These are phyloP conservation scores for Psilopsiagon aymara DNA, from an alignment of 2,113 vertebrate species.

Conservation along the genomic window DNA sequence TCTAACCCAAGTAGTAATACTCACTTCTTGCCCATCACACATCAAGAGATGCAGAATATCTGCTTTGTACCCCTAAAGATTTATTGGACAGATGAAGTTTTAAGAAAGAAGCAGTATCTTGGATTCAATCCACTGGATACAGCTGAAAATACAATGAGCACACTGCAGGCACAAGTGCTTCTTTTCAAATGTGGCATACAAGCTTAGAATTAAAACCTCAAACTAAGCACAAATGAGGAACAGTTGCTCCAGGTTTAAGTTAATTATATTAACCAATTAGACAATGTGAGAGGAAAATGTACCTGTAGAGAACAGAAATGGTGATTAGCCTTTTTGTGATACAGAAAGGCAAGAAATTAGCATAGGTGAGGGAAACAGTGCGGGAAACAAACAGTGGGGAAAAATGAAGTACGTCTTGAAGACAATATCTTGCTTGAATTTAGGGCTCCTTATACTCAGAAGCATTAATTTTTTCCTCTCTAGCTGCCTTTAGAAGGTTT, in stretches of 20 bases:
- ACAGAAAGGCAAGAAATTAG: background rate
- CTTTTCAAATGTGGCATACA: background rate
- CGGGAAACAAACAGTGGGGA: background rate
- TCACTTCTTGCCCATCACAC: rapidly evolving
- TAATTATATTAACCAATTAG: background rate
- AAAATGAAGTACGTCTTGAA: background rate
- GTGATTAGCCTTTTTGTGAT: background rate
- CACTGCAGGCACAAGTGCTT: background rate
- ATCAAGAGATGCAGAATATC: background rate
- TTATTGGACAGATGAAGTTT: background rate
- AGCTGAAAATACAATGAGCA: background rate
- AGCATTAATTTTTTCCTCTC: background rate
- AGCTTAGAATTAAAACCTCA: background rate
- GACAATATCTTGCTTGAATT: background rate
- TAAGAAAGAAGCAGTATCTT: background rate
- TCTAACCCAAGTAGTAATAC: rapidly evolving
- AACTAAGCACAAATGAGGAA: background rate
- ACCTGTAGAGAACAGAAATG: background rate
- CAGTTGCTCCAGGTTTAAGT: background rate
- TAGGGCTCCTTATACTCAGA: background rate
- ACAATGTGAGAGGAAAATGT: background rate
- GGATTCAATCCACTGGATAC: background rate
- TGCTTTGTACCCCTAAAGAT: background rate
- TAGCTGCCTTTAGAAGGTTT: background rate
- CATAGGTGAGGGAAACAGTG: background rate